phyloP scores from a whole-genome alignment of 2,888 invertebrate species.

The Pterobdella sp. region DNA sequence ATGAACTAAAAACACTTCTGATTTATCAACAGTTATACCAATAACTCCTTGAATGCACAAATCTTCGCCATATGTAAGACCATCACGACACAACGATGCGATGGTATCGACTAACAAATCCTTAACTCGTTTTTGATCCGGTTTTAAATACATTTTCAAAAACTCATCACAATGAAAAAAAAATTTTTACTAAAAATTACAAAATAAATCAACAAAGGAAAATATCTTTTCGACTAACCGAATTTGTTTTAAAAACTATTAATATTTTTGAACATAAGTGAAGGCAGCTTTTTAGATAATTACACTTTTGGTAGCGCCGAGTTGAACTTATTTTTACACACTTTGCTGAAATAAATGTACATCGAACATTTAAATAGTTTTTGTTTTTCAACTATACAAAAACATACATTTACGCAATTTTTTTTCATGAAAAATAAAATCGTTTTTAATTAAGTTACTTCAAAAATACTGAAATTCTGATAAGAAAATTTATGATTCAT shows the following conservation, averaged over 20 bases:
- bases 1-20: slow-evolving; percentile 27
- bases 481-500: too few relatives aligned
- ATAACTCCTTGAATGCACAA: slow-evolving; percentile 25
- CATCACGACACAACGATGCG: slow-evolving; percentile 19
- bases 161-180: not conserved
- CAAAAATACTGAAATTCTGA: too few relatives aligned
- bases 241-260: not conserved
- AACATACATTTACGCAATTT: too few relatives aligned
- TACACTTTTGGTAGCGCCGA: not conserved
- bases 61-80: slow-evolving; percentile 15
- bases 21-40: slow-evolving; percentile 26
- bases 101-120: slow-evolving; percentile 23
- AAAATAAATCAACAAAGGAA: not conserved
- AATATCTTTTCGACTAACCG: slow-evolving; percentile 9
- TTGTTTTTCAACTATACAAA: too few relatives aligned
- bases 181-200: not conserved
- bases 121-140: slow-evolving; percentile 25
- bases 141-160: slow-evolving; percentile 25
- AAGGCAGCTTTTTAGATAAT: slow-evolving; percentile 2
- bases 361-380: too few relatives aligned
- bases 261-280: slow-evolving; percentile 13
- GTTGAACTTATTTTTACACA: not conserved
- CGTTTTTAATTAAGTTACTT: too few relatives aligned
- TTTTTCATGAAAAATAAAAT: too few relatives aligned
- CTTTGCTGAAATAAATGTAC: too few relatives aligned